Base-by-base conservation (phyloP, 2,113 vertebrate genomes). In the Nothocercus nigrocapillus region DNA sequence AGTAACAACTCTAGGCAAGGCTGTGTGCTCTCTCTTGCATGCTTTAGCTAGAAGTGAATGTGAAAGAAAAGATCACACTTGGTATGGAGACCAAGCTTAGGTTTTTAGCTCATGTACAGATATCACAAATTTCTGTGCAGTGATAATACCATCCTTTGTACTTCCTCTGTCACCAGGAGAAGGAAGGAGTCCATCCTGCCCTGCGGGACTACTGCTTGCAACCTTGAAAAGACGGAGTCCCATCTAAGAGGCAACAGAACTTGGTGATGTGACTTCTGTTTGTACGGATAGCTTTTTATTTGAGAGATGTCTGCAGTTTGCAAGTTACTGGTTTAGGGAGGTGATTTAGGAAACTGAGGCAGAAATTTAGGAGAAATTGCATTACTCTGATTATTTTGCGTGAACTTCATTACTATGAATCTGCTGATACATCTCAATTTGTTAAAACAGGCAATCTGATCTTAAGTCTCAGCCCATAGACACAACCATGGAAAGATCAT, bases 401-500 rank as follows among this genome's bases (percentile, higher is more conserved):
- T 6, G 20, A 83, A 59, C 63, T 63, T 76, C 67, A 53, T n/a
- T 79, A 49, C 54, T 5, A 19, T n/a, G 53, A 34, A 76, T 82
- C 47, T 82, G 70, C 21, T 91, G 75, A 82, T 59, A 44, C 36
- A 84, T 78, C 66, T 82, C 85, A 63, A 3, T 79, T 93, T 92
- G 59, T 87, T 88, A 82, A 88, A 11, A 72, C 67, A 61, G 69
- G 81, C 75, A 84, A 86, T 74, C 32, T 87, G 86, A 85, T 75
- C 74, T 82, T 89, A 75, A 90, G 92, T 74, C 62, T 76, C 75
- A 93, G 40, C 32, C 69, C 3, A 1, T 9, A 61, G 38, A 72
- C 0, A 1, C 74, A 91, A 45, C 45, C 47, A 47, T 1, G 13
- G 63, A 85, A 87, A 89, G 42, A 79, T 38, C 63, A 75, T 15